Evolutionary conservation across 1,140 invertebrate species (phyloP).

Genomic region (Bombus sibiricus): DNA sequence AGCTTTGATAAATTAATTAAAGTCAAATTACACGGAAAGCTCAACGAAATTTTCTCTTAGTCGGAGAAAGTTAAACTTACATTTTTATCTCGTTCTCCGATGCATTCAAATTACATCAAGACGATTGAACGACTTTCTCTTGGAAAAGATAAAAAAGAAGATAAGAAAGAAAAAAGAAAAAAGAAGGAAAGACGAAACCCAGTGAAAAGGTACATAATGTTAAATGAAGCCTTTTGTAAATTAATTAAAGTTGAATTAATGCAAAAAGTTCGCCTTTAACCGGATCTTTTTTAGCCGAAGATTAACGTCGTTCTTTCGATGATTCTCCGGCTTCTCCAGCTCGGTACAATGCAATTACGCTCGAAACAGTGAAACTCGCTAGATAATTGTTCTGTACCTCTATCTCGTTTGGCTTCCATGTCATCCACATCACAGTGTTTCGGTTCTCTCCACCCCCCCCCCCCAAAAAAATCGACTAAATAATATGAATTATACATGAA

Average conservation of each 20-base stretch:
- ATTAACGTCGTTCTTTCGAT: neutral
- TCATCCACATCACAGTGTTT: neutral
- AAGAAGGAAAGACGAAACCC: neutral
- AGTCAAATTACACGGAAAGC: neutral
- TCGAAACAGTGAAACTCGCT: neutral
- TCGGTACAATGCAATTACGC: conserved; percentile 22
- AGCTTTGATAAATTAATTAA: conserved; percentile 23
- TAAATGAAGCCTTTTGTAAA: neutral
- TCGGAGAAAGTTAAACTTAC: neutral
- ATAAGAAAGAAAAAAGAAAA: neutral
- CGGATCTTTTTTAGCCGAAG: conserved; percentile 7
- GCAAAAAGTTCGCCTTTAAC: neutral
- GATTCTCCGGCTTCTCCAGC: neutral
- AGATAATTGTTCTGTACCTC: conserved; percentile 4
- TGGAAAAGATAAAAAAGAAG: neutral
- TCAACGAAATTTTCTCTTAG: neutral
- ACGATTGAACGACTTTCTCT: neutral
- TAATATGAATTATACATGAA: neutral
- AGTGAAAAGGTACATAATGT: neutral
- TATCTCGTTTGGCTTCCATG: neutral
- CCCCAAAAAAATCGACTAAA: neutral
- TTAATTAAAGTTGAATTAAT: conserved; percentile 22
- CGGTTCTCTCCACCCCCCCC: neutral
- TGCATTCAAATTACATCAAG: neutral
- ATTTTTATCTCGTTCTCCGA: neutral